These are phyloP conservation scores for Halictus ligatus DNA, from an alignment of 2,888 invertebrate genomes.

Conservation along the genomic window DNA sequence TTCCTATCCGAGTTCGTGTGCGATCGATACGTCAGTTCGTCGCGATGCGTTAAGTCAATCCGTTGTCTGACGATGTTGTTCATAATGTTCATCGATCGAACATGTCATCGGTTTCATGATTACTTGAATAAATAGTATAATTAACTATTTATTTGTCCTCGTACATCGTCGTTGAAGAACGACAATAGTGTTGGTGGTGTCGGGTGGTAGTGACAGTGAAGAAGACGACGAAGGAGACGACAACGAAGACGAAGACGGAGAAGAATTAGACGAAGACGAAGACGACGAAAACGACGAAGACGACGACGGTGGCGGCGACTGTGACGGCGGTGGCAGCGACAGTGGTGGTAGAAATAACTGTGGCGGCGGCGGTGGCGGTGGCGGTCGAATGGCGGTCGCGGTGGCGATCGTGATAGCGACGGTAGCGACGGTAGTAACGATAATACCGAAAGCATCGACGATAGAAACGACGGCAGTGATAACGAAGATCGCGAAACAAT, in stretches of 20 bases:
- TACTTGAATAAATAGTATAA: constrained; percentile 31
- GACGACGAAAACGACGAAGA: constrained; percentile 66
- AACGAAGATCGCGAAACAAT: constrained; percentile 51
- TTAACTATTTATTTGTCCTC: constrained; percentile 33
- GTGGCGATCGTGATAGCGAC: constrained; percentile 83
- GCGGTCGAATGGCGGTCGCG: constrained; percentile 53
- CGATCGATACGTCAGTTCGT: constrained; percentile 83
- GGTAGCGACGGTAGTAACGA: constrained; percentile 52
- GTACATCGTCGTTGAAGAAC: constrained; percentile 45
- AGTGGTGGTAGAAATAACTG: constrained; percentile 46
- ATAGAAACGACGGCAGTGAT: constrained; percentile 46
- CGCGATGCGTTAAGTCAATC: constrained; percentile 78
- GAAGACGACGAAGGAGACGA: constrained; percentile 25
- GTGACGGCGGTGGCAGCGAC: constrained; percentile 67
- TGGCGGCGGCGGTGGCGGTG: constrained; percentile 54
- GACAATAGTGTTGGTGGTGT: constrained; percentile 52
- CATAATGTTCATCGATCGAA: constrained; percentile 54
- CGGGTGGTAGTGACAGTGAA: constrained; percentile 45
- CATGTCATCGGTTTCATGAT: constrained; percentile 46
- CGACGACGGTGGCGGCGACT: constrained; percentile 49
- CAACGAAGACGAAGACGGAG: constrained; percentile 24
- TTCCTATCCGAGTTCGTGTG: constrained; percentile 70
- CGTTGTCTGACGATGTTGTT: constrained; percentile 69
- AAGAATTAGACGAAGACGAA: constrained; percentile 21
- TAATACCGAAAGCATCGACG: constrained; percentile 49